Evolutionary conservation across 2,113 vertebrate species (phyloP), one percentile per base, ranked within the genome.

Genomic region (Piaya cayana): DNA sequence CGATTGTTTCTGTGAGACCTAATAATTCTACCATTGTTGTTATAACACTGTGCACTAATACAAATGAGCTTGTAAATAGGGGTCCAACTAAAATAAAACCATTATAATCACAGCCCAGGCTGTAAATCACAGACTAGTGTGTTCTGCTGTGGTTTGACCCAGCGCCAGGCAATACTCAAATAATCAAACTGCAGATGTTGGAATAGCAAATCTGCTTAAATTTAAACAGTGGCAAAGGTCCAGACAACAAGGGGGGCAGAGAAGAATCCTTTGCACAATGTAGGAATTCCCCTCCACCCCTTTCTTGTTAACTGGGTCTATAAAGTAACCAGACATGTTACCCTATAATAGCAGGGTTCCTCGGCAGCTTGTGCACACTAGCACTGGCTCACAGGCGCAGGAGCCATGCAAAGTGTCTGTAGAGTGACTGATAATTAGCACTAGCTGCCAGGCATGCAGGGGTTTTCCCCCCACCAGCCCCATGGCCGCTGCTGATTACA

Each of bases 91-190:
- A 98, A 98, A 98, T 97, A 97, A 98, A 98, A 97, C 93, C 95
- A 97, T 98, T 97, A 97, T 93, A 97, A 96, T 98, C 96, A 90
- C 74, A 84, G 96, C 87, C 94, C 93, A 92, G 96, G 95, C 96
- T 97, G 95, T 97, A 97, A 98, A 98, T 98, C 97, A 96, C 95
- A 93, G 95, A 91, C 96, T 93, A 94, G 98, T 80, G 93, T 95
- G 94, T 96, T 98, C 97, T 97, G 95, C 97, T 93, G 97, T 96
- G 98, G 97, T 97, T 97, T 98, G 98, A 98, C 91, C 15, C 18
- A 84, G 95, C 97, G 98, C 98, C 98, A 98, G 89, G 96, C 96
- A 98, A 98, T 96, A 98, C 97, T 98, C 97, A 98, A 98, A 98
- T 97, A 98, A 98, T 98, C 98, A 98, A 98, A 97, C 96, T 98